Evolutionary conservation across 2,113 vertebrate species (phyloP).

Genomic region (Pygoscelis adeliae): DNA sequence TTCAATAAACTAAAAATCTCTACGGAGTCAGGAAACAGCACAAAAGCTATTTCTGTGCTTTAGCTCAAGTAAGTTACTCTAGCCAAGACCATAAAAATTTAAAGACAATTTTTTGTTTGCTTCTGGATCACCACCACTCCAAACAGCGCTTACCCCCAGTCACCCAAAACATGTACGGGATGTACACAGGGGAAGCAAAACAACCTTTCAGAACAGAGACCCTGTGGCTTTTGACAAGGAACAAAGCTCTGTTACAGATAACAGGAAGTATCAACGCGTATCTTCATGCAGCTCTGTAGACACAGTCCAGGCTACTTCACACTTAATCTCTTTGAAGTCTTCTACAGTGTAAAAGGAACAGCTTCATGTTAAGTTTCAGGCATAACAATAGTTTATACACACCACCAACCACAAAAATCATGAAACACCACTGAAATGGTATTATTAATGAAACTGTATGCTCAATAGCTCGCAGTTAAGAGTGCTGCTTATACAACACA

Average conservation of each 20-base stretch:
- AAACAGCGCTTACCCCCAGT: background rate
- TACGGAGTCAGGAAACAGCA: background rate
- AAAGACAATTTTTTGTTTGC: background rate
- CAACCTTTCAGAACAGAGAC: background rate
- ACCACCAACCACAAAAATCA: background rate
- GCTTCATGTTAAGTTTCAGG: background rate
- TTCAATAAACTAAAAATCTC: background rate
- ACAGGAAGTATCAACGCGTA: background rate
- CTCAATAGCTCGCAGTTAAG: background rate
- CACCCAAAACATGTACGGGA: background rate
- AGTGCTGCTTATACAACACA: background rate
- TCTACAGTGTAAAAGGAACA: background rate
- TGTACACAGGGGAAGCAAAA: background rate
- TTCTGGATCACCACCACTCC: background rate
- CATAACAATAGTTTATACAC: background rate
- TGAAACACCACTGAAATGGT: background rate
- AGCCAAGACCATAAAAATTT: background rate
- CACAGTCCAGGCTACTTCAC: background rate
- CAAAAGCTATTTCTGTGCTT: background rate
- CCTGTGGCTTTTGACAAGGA: background rate
- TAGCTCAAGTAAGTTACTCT: background rate
- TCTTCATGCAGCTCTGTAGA: background rate
- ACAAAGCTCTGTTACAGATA: accelerated
- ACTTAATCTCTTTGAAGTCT: background rate
- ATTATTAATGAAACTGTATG: background rate